Evolutionary conservation across 1,140 invertebrate genomes (phyloP).

Genomic region (Mamestra configurata): DNA sequence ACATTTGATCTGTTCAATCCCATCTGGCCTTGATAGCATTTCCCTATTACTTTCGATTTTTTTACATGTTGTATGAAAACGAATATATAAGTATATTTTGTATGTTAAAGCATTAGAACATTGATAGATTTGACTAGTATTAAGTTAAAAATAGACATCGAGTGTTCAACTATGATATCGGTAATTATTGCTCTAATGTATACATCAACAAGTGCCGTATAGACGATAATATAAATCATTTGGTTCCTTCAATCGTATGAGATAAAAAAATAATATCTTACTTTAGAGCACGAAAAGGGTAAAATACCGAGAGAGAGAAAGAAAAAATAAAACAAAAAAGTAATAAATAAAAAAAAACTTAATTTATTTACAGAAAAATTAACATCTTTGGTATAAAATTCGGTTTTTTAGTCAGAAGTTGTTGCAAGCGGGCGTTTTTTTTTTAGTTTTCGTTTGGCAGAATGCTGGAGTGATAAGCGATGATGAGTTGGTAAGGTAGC

Average conservation of each 20-base stretch:
- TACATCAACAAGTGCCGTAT: constrained; percentile 79
- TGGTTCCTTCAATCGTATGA: constrained; percentile 72
- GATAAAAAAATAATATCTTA: constrained; percentile 68
- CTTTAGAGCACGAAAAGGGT: constrained; percentile 5
- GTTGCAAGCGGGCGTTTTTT: constrained; percentile 61
- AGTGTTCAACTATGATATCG: constrained; percentile 74
- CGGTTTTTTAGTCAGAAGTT: constrained; percentile 47
- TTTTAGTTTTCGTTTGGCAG: constrained; percentile 57
- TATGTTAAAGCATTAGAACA: constrained; percentile 69
- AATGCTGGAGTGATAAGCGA: constrained; percentile 79
- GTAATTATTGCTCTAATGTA: constrained; percentile 83
- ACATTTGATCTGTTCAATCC: background rate
- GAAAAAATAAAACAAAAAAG: constrained; percentile 63
- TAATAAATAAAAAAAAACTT: constrained; percentile 62
- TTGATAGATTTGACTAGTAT: constrained; percentile 74
- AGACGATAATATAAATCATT: constrained; percentile 70
- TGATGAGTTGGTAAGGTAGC: constrained; percentile 82
- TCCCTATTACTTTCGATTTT: background rate
- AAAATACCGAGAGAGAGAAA: constrained; percentile 41
- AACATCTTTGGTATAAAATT: constrained; percentile 65
- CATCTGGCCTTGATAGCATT: background rate
- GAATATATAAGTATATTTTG: constrained; percentile 44
- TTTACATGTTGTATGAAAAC: constrained; percentile 41
- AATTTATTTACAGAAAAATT: constrained; percentile 74
- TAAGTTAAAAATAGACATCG: constrained; percentile 78